A percentile compares a stretch with the other conserved stretches of the same genome.
Evolutionary conservation across 2,888 invertebrate genomes (phyloP).

Genomic region (Cabera pusaria): DNA sequence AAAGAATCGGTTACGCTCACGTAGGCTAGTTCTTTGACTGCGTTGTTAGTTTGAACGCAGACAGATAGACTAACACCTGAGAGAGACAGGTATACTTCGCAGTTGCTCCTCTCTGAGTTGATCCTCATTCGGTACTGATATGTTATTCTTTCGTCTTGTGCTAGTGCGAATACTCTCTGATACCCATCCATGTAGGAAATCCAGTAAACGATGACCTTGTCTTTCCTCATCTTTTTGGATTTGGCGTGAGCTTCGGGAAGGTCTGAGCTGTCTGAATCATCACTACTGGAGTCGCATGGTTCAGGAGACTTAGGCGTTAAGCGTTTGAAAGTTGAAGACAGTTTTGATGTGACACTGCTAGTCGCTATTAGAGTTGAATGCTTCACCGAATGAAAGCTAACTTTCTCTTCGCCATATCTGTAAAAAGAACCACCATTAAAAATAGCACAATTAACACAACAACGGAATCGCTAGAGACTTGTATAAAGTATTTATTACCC

Average conservation of each 20-base stretch:
- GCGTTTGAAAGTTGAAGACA: slow-evolving; percentile 80
- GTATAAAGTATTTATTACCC: too few relatives aligned
- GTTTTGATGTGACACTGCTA: slow-evolving; percentile 77
- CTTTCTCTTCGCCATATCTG: slow-evolving; percentile 87
- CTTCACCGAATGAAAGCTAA: slow-evolving; percentile 88
- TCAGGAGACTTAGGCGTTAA: slow-evolving; percentile 78
- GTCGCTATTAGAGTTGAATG: slow-evolving; percentile 74
- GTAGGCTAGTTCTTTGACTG: slow-evolving; percentile 86
- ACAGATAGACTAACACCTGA: slow-evolving; percentile 87
- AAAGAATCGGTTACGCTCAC: slow-evolving; percentile 86
- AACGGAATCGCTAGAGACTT: too few relatives aligned
- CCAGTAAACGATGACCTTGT: slow-evolving; percentile 92
- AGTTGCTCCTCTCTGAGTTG: slow-evolving; percentile 86
- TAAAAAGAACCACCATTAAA: too few relatives aligned
- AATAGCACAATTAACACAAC: too few relatives aligned
- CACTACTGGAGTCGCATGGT: slow-evolving; percentile 83
- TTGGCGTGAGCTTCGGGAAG: slow-evolving; percentile 72
- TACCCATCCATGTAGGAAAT: slow-evolving; percentile 89
- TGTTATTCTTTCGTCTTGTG: slow-evolving; percentile 89
- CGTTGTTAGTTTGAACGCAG: slow-evolving; percentile 66
- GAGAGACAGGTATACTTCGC: slow-evolving; percentile 87
- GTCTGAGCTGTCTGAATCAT: slow-evolving; percentile 79
- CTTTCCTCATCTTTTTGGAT: slow-evolving; percentile 86
- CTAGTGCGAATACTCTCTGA: slow-evolving; percentile 89
- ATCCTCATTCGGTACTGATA: slow-evolving; percentile 82